Evolutionary conservation across 1,140 invertebrate species (phyloP), one percentile per base, ranked within the genome.

Genomic region (Caenorhabditis latens): DNA sequence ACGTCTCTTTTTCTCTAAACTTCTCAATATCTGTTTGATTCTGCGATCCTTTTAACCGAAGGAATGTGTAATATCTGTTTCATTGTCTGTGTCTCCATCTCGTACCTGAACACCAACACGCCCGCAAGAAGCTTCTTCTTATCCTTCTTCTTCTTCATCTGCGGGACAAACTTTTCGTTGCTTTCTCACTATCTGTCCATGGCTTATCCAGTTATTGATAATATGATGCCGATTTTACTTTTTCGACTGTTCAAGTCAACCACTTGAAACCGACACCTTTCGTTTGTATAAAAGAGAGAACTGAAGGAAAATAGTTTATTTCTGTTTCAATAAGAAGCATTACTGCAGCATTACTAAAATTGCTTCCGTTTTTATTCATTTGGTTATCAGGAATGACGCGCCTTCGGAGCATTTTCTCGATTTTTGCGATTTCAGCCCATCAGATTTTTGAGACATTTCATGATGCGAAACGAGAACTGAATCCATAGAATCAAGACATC

Each of bases 21-120:
- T n/a, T 58, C 57, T n/a, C 43, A 11, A 8, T 46, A 46, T 71
- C 42, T 19, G 19, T 71, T 42, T 3, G 50, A 53, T 53, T 48
- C n/a, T 79, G 21, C 40, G 16, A 8, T 50, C 9, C 46, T 21
- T 43, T 79, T 24, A 24, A 11, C n/a, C 71, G 19, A 79, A 50
- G 46, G 71, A 79, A 79, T 79, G 71, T 79, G 71, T 79, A 79
- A 79, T 79, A 79, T 79, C 43, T 79, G 71, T 50, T 50, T 16
- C n/a, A 24, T 11, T 79, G 46, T 50, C 71, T 79, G 71, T 40
- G 71, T 79, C 71, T 79, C 71, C 46, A 24, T 24, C 7, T 79
- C 71, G 4, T n/a, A 79, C 71, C 71, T 79, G 71, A 79, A 79
- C 71, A 79, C 71, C 71, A 79, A 32, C 71, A 79, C 71, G 71